Evolutionary conservation across 2,888 invertebrate genomes (phyloP).

Genomic region (Tanytarsus gracilentus): DNA sequence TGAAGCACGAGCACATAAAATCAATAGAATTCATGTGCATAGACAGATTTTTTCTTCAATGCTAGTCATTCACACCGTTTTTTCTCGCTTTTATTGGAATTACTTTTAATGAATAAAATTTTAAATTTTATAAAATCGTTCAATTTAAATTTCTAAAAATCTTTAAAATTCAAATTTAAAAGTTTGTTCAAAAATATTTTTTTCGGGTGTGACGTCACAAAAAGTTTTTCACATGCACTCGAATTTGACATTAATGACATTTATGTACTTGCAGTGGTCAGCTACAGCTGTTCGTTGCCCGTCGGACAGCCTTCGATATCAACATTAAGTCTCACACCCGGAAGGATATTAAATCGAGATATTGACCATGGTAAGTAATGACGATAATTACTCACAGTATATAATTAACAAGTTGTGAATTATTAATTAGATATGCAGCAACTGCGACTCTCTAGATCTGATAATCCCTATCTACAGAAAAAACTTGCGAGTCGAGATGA

Average conservation of each 20-base stretch:
- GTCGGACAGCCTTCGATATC: constrained; percentile 45
- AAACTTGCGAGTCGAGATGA: constrained; percentile 66
- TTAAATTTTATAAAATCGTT: too few relatives aligned
- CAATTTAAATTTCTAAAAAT: too few relatives aligned
- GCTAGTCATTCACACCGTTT: too few relatives aligned
- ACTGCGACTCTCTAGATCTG: constrained; percentile 67
- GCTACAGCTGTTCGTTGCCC: constrained; percentile 31
- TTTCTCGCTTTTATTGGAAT: too few relatives aligned
- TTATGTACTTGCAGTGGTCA: constrained; percentile 25
- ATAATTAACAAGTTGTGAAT: background rate
- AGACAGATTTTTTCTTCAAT: too few relatives aligned
- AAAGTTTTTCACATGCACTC: background rate
- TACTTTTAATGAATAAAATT: too few relatives aligned
- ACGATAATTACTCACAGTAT: background rate
- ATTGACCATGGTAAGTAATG: constrained; percentile 51
- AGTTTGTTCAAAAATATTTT: too few relatives aligned
- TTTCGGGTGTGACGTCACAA: background rate
- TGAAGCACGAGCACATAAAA: too few relatives aligned
- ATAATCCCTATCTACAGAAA: constrained; percentile 64
- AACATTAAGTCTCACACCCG: constrained; percentile 61
- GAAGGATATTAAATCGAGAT: constrained; percentile 54
- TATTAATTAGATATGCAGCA: constrained; percentile 62
- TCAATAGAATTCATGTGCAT: too few relatives aligned
- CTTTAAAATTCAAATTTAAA: too few relatives aligned
- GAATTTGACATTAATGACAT: background rate